Percentiles rank a stretch among this genome's conserved stretches.
These are phyloP conservation scores for Neomonachus schauinslandi DNA, from an alignment of 2,113 vertebrate genomes.

Conservation along the genomic window DNA sequence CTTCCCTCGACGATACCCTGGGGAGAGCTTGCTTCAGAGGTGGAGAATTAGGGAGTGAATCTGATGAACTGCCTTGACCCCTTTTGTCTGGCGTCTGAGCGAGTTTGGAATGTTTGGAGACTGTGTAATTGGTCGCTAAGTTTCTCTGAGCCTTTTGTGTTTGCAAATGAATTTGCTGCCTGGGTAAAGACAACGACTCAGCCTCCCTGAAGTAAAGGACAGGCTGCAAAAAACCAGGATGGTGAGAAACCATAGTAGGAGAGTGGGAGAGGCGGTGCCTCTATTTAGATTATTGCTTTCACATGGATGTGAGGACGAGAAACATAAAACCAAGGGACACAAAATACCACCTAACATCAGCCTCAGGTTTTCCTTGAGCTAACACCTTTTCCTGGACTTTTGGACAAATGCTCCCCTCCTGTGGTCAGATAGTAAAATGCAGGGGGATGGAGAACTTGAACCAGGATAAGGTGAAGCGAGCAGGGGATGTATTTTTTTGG, in stretches of 20 bases:
- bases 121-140: not conserved
- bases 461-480: fast-evolving
- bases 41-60: not conserved
- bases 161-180: conserved; percentile 46
- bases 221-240: not conserved
- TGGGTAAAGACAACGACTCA: not conserved
- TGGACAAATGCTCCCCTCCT: conserved; percentile 60
- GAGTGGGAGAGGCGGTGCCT: not conserved
- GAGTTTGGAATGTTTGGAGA: conserved; percentile 39
- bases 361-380: not conserved
- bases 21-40: conserved; percentile 16
- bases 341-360: not conserved
- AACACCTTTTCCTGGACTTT: not conserved
- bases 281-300: conserved; percentile 3
- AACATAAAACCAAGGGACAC: not conserved
- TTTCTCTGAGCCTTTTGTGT: conserved; percentile 53
- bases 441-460: not conserved
- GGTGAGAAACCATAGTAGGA: not conserved
- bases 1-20: not conserved
- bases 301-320: not conserved
- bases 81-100: conserved; percentile 35
- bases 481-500: not conserved
- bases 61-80: conserved; percentile 39
- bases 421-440: conserved; percentile 68
- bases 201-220: not conserved